These are phyloP conservation scores for Papilio demoleus DNA, from an alignment of 2,888 invertebrate genomes.

Conservation along the genomic window DNA sequence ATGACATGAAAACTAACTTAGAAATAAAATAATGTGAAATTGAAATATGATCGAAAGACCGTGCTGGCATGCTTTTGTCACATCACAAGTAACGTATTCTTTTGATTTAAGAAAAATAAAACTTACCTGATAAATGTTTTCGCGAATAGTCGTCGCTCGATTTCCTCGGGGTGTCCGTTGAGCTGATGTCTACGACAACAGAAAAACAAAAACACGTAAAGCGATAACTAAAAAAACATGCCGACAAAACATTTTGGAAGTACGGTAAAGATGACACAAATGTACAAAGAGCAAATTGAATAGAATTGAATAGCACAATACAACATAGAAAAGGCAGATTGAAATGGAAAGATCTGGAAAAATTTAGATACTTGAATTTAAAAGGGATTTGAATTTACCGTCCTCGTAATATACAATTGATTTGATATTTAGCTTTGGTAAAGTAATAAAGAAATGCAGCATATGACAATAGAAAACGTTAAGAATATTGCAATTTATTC, in stretches of 20 bases:
- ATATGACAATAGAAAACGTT: conserved; percentile 13
- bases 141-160: conserved; percentile 80
- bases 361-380: background rate
- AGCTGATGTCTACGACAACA: conserved; percentile 82
- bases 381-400: background rate
- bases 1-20: conserved; percentile 52
- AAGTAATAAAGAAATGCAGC: background rate
- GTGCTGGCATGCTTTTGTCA: conserved; percentile 65
- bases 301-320: conserved; percentile 30
- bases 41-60: conserved; percentile 60
- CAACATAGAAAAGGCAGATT: conserved; percentile 27
- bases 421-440: background rate
- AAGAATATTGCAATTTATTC: background rate
- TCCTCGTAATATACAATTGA: background rate
- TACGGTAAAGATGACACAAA: conserved; percentile 39
- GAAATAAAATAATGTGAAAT: conserved; percentile 54
- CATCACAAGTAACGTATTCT: conserved; percentile 2
- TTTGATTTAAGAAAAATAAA: conserved; percentile 40
- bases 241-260: conserved; percentile 56
- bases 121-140: conserved; percentile 82
- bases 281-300: conserved; percentile 36
- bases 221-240: conserved; percentile 72
- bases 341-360: conserved; percentile 2
- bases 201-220: conserved; percentile 77
- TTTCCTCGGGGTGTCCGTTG: conserved; percentile 77